Percentiles rank a stretch among this genome's conserved stretches.
Evolutionary conservation across 1,140 invertebrate species (phyloP).

Genomic region (Globodera ellingtonae): DNA sequence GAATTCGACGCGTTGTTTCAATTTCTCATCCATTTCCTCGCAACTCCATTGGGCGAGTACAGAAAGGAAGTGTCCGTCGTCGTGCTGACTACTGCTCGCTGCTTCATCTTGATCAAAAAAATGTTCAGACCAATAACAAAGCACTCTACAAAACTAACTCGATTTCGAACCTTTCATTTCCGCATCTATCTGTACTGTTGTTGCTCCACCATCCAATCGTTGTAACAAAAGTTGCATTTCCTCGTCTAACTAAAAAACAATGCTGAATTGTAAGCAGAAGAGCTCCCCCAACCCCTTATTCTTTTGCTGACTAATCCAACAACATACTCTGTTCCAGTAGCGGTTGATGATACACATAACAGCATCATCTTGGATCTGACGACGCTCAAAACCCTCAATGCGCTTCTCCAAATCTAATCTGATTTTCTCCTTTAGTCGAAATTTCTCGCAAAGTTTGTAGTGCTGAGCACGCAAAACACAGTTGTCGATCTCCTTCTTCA

Average conservation of each 20-base stretch:
- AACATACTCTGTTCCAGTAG: slow-evolving; percentile 68
- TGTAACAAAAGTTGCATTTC: slow-evolving; percentile 44
- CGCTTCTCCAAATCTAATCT: slow-evolving; percentile 62
- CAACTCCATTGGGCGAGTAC: slow-evolving; percentile 34
- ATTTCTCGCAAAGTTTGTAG: slow-evolving; percentile 48
- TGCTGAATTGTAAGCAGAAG: not conserved
- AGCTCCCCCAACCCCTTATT: too few relatives aligned
- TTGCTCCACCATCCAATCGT: slow-evolving; percentile 38
- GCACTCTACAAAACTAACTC: not conserved
- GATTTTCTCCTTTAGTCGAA: slow-evolving; percentile 46
- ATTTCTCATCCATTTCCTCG: slow-evolving; percentile 40
- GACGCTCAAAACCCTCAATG: slow-evolving; percentile 68
- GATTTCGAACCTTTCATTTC: slow-evolving; percentile 39
- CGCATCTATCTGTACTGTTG: slow-evolving; percentile 30
- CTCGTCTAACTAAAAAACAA: slow-evolving; percentile 40
- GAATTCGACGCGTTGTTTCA: slow-evolving; percentile 40
- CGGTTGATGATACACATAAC: slow-evolving; percentile 69
- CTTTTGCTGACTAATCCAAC: too few relatives aligned
- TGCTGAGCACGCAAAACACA: slow-evolving; percentile 44
- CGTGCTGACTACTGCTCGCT: slow-evolving; percentile 5
- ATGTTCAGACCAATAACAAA: slow-evolving; percentile 4
- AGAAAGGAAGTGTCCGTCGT: slow-evolving; percentile 35
- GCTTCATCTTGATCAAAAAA: slow-evolving; percentile 34
- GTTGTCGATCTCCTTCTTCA: slow-evolving; percentile 44
- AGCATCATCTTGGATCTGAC: slow-evolving; percentile 68